phyloP scores from a whole-genome alignment of 2,888 invertebrate genomes.

The Mycogona germanica region DNA sequence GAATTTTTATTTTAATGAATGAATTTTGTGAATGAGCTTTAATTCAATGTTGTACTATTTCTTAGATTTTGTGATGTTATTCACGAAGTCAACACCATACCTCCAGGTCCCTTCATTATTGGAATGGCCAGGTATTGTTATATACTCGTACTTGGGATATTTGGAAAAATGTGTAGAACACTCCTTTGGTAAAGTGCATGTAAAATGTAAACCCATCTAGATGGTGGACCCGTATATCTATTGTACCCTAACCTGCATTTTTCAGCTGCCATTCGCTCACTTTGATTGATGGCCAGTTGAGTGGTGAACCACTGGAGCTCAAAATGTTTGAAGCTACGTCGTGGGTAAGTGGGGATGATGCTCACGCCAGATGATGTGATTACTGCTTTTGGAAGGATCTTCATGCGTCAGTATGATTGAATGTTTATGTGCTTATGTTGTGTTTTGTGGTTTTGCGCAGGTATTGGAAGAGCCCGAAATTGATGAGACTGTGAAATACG shows the following conservation, averaged over 20 bases:
- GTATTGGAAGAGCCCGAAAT: constrained; percentile 35
- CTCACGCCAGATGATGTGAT: too few relatives aligned
- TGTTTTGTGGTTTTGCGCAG: constrained; percentile 18
- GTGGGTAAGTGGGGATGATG: constrained; percentile 39
- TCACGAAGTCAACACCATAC: constrained; percentile 14
- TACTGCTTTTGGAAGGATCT: too few relatives aligned
- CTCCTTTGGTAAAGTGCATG: too few relatives aligned
- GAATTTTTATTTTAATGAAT: too few relatives aligned
- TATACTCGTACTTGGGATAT: too few relatives aligned
- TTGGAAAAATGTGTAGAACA: too few relatives aligned
- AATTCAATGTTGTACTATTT: background rate
- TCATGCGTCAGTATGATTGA: background rate
- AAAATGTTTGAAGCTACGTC: constrained; percentile 47
- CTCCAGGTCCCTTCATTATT: constrained; percentile 44
- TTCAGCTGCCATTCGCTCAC: constrained; percentile 77
- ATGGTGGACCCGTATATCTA: too few relatives aligned
- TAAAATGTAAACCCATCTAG: too few relatives aligned
- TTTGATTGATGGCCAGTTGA: constrained; percentile 59
- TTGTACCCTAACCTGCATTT: too few relatives aligned
- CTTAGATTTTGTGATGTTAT: constrained; percentile 18
- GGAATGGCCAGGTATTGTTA: constrained; percentile 67
- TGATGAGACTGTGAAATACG: constrained; percentile 34
- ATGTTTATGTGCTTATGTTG: background rate
- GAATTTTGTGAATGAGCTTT: too few relatives aligned
- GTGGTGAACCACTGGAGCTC: constrained; percentile 80